A percentile compares a stretch with the other conserved stretches of the same genome.
Conservation (phyloP, 2,888 invertebrate genomes). For the Xestobium rufovillosum region DNA sequence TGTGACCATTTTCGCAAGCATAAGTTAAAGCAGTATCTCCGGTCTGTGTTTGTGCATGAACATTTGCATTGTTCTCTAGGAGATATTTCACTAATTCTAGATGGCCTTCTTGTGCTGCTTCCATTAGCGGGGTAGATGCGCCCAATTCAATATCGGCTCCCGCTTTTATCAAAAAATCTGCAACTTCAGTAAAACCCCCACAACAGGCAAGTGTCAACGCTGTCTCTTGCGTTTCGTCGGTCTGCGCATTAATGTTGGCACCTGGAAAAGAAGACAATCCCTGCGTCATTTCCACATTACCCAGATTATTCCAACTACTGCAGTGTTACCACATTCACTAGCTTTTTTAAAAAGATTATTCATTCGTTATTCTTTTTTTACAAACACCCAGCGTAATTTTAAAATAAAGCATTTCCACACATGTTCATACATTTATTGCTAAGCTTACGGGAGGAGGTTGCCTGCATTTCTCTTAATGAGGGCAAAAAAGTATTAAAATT, state of each 20-base stretch:
- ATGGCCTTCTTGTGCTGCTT: conserved; percentile 97
- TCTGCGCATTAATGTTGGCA: conserved; percentile 96
- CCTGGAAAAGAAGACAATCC: conserved; percentile 39
- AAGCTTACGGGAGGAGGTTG: no score
- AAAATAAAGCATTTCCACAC: no score
- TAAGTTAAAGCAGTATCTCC: conserved; percentile 89
- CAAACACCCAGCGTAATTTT: no score
- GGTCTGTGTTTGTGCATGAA: conserved; percentile 73
- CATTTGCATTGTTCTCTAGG: conserved; percentile 77
- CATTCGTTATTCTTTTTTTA: no score
- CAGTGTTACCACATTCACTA: no score
- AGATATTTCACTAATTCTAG: conserved; percentile 86
- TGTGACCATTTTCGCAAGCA: conserved; percentile 98
- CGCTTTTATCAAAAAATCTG: conserved; percentile 89
- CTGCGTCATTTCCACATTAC: conserved; percentile 1
- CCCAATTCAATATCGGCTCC: conserved; percentile 93
- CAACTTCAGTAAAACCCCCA: conserved; percentile 91
- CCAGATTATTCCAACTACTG: no score
- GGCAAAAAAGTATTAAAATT: no score
- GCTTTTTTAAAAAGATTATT: no score
- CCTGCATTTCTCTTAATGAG: no score
- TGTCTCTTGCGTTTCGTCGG: conserved; percentile 97
- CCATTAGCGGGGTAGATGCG: conserved; percentile 96
- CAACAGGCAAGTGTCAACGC: conserved; percentile 90
- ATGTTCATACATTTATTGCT: no score